Evolutionary conservation across 2,888 invertebrate genomes (phyloP).

Genomic region (Archaeoteleia sp.): DNA sequence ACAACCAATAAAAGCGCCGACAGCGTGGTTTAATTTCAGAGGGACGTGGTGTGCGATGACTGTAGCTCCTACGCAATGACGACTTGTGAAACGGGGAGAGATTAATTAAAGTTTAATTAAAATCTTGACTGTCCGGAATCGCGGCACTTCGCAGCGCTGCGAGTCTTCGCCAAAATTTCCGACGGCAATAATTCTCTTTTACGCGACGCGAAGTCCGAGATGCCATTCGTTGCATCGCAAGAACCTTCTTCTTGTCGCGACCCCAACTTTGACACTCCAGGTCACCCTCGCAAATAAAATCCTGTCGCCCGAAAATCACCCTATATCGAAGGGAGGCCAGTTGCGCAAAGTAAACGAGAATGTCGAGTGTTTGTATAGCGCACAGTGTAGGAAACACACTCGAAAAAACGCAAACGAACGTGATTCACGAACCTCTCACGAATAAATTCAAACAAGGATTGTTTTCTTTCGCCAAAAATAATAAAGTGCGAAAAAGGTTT

Average conservation of each 20-base stretch:
- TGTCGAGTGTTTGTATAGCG: neutral
- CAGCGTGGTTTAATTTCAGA: slow-evolving; percentile 53
- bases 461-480: no score
- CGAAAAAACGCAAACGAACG: slow-evolving; percentile 1
- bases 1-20: slow-evolving; percentile 53
- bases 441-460: no score
- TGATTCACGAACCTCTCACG: neutral
- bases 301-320: neutral
- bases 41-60: slow-evolving; percentile 43
- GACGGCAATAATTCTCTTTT: slow-evolving; percentile 41
- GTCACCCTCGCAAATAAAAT: slow-evolving; percentile 1
- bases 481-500: no score
- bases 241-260: slow-evolving; percentile 16
- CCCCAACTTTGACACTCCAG: slow-evolving; percentile 1
- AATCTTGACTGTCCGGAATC: slow-evolving; percentile 53
- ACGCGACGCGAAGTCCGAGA: slow-evolving; percentile 26
- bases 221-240: slow-evolving; percentile 30
- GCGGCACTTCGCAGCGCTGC: slow-evolving; percentile 43
- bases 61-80: slow-evolving; percentile 50
- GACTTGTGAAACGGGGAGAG: slow-evolving; percentile 49
- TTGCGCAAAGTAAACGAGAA: neutral
- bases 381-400: neutral
- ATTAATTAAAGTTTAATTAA: slow-evolving; percentile 55
- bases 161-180: slow-evolving; percentile 44
- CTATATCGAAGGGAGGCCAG: neutral